These are phyloP conservation scores for Plagodis pulveraria DNA, from an alignment of 2,888 invertebrate genomes.

Conservation along the genomic window DNA sequence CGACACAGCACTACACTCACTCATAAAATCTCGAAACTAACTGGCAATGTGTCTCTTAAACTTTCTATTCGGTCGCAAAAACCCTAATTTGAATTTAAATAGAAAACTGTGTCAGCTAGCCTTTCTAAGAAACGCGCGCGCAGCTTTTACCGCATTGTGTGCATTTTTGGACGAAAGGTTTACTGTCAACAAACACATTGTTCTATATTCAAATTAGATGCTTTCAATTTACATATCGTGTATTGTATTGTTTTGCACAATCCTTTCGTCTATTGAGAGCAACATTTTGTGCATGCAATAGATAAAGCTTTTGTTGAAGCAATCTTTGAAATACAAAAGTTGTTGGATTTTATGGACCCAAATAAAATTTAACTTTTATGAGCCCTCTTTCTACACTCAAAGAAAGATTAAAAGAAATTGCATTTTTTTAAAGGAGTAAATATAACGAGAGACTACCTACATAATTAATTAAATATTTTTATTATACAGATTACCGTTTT, in stretches of 20 bases:
- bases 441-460: too few relatives aligned
- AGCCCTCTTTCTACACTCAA: too few relatives aligned
- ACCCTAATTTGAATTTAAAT: constrained; percentile 80
- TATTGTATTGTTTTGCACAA: constrained; percentile 34
- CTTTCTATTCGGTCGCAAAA: constrained; percentile 79
- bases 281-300: neutral
- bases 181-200: constrained; percentile 34
- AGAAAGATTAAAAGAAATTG: too few relatives aligned
- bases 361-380: too few relatives aligned
- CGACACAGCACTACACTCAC: constrained; percentile 68
- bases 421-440: too few relatives aligned
- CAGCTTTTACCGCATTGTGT: constrained; percentile 37
- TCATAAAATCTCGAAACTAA: constrained; percentile 62
- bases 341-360: too few relatives aligned
- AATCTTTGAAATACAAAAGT: too few relatives aligned
- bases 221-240: constrained; percentile 26
- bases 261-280: constrained; percentile 18
- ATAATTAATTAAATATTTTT: too few relatives aligned
- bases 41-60: constrained; percentile 53
- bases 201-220: constrained; percentile 36
- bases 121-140: constrained; percentile 67
- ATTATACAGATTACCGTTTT: too few relatives aligned
- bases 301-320: too few relatives aligned
- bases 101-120: constrained; percentile 72
- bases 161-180: constrained; percentile 28